A percentile compares a stretch with the other conserved stretches of the same genome.
These are phyloP conservation scores for Semnornis frantzii DNA, from an alignment of 2,113 vertebrate genomes.

Conservation along the genomic window DNA sequence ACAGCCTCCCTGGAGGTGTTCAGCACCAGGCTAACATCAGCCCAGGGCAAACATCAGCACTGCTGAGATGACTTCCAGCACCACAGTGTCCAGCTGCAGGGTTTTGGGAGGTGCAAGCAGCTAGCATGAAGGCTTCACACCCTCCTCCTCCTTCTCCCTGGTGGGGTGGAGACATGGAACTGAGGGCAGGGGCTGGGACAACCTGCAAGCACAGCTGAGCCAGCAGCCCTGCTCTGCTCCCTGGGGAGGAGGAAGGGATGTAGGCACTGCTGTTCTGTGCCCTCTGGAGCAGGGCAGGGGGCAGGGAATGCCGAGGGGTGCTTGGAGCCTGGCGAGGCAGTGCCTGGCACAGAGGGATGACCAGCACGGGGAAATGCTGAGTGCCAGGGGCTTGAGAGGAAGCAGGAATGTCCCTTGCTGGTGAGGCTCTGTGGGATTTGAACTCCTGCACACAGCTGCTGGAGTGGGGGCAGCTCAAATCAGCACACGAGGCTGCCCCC, in stretches of 20 bases:
- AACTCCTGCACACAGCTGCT: slow-evolving; percentile 11
- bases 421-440: slow-evolving; percentile 15
- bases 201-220: neutral
- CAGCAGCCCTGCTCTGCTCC: neutral
- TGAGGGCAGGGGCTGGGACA: neutral
- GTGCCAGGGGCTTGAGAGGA: slow-evolving; percentile 39
- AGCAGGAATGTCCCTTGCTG: slow-evolving; percentile 56
- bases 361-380: neutral
- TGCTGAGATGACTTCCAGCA: neutral
- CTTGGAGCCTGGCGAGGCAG: neutral
- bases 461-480: slow-evolving; percentile 7
- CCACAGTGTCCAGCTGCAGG: neutral
- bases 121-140: fast-evolving
- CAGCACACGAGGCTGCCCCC: neutral
- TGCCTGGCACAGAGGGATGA: neutral
- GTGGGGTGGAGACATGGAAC: neutral
- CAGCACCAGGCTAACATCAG: neutral
- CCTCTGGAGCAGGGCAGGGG: neutral
- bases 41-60: neutral
- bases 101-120: neutral
- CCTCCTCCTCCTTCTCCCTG: neutral
- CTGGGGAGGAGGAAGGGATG: neutral
- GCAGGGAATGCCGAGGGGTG: neutral
- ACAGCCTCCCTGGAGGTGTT: no score
- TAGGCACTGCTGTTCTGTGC: neutral